Evolutionary conservation across 2,888 invertebrate genomes (phyloP).

Genomic region (Belgica antarctica): DNA sequence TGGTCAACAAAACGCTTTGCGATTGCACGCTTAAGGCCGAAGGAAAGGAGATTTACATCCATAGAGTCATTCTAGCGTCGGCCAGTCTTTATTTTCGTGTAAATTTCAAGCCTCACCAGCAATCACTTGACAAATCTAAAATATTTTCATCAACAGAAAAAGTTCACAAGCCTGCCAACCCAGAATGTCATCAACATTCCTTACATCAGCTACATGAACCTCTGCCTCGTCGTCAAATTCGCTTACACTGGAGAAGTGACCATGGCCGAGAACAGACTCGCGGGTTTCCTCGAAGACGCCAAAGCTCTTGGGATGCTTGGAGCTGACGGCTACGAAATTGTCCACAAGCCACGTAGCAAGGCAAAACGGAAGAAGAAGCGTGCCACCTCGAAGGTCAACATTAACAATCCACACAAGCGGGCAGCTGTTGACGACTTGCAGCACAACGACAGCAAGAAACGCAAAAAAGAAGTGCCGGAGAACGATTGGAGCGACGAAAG

Average conservation of each 20-base stretch:
- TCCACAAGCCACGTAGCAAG: no score
- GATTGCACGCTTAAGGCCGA: not conserved
- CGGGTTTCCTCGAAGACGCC: constrained; percentile 52
- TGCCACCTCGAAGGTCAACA: no score
- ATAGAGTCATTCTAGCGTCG: not conserved
- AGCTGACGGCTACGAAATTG: no score
- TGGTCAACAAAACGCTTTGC: not conserved
- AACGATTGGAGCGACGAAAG: no score
- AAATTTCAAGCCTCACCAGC: not conserved
- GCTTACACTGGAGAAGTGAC: constrained; percentile 56
- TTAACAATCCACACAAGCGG: no score
- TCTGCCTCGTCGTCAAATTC: not conserved
- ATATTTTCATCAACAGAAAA: not conserved
- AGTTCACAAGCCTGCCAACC: not conserved
- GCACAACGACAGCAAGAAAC: no score
- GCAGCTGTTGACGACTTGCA: no score
- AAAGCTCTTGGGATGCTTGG: constrained; percentile 46
- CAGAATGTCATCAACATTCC: not conserved
- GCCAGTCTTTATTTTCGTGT: not conserved
- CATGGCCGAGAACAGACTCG: constrained; percentile 49
- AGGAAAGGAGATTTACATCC: not conserved
- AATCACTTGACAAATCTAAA: no score
- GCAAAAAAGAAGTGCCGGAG: no score
- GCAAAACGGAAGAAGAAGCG: no score
- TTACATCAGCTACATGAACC: not conserved